A percentile compares a stretch with the other conserved stretches of the same genome.
phyloP scores from a whole-genome alignment of 1,140 invertebrate species.

The Nautilus pompilius region DNA sequence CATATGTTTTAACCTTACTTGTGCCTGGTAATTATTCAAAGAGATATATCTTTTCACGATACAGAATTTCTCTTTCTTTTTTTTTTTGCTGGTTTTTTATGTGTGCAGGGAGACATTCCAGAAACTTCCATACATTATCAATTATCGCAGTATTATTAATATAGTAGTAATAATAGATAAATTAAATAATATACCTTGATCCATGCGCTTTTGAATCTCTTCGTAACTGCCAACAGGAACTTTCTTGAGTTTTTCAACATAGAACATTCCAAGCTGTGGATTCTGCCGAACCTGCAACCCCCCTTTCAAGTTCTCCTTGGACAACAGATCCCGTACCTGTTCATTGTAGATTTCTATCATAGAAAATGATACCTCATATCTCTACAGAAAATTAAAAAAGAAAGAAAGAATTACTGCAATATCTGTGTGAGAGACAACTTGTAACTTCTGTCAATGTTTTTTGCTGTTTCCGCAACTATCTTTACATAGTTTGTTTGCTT shows the following conservation, averaged over 20 bases:
- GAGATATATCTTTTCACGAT: no score
- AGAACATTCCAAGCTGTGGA: slow-evolving; percentile 53
- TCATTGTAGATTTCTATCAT: slow-evolving; percentile 59
- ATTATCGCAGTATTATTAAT: no score
- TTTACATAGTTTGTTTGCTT: no score
- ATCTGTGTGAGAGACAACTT: background rate
- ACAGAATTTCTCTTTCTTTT: no score
- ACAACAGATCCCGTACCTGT: slow-evolving; percentile 54
- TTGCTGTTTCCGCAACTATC: no score
- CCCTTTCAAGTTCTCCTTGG: slow-evolving; percentile 54
- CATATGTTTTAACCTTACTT: background rate
- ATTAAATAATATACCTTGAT: slow-evolving; percentile 43
- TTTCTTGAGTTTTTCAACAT: slow-evolving; percentile 54
- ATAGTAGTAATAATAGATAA: no score
- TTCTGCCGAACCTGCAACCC: slow-evolving; percentile 54
- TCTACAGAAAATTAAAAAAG: slow-evolving; percentile 24
- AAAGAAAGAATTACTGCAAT: background rate
- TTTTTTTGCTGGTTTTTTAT: no score
- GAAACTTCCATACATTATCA: no score
- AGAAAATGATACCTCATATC: slow-evolving; percentile 56
- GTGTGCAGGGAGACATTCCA: no score
- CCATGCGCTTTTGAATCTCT: slow-evolving; percentile 55
- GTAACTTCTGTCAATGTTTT: no score
- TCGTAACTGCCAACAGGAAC: slow-evolving; percentile 55
- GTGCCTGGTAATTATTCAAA: background rate